Conservation (phyloP, 2,888 invertebrate genomes). For the Drosophila algonquin region DNA sequence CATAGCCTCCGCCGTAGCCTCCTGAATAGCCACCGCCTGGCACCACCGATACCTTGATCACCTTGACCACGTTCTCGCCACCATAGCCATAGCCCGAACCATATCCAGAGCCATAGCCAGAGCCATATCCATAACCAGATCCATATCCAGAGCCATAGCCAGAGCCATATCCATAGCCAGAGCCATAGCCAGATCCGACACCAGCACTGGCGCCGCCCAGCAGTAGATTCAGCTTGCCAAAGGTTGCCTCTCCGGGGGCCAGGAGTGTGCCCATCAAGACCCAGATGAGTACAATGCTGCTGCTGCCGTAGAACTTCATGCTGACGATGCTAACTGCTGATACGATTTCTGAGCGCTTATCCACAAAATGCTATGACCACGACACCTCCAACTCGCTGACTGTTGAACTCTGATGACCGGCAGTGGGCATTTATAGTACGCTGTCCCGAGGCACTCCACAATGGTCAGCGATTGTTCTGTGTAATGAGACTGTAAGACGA, state of each 20-base stretch:
- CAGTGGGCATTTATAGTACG: constrained; percentile 62
- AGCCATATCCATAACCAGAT: constrained; percentile 39
- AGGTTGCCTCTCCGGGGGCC: constrained; percentile 66
- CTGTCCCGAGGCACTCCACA: constrained; percentile 40
- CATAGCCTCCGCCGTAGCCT: constrained; percentile 49
- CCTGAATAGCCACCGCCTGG: constrained; percentile 49
- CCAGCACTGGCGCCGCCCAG: constrained; percentile 52
- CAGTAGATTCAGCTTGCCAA: constrained; percentile 70
- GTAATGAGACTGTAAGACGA: no score
- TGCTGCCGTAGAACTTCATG: constrained; percentile 60
- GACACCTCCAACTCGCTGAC: constrained; percentile 48
- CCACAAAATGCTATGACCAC: constrained; percentile 36
- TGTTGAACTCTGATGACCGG: constrained; percentile 64
- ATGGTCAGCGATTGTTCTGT: constrained; percentile 64
- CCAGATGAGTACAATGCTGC: constrained; percentile 4
- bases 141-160: constrained; percentile 43
- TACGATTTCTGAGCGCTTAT: constrained; percentile 2
- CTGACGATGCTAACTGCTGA: constrained; percentile 3
- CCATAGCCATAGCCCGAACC: constrained; percentile 50
- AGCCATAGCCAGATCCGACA: constrained; percentile 45
- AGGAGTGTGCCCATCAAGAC: constrained; percentile 39
- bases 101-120: constrained; percentile 45
- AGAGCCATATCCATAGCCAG: constrained; percentile 42
- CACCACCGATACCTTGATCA: constrained; percentile 64
- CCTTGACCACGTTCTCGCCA: constrained; percentile 65